phyloP scores from a whole-genome alignment of 2,888 invertebrate genomes.

The Amphipyra tragopoginis region DNA sequence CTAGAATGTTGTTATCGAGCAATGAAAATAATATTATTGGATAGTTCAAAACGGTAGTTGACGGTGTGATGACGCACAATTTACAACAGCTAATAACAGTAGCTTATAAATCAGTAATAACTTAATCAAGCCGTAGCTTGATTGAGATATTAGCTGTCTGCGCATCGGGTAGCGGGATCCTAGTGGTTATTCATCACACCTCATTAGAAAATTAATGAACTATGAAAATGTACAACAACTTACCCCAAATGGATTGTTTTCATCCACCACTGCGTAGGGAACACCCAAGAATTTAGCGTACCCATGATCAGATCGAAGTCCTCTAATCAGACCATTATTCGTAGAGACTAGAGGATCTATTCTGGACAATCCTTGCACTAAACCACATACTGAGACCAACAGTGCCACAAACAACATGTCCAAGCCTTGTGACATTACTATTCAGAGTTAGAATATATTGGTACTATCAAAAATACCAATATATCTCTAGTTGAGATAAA shows the following conservation, averaged over 20 bases:
- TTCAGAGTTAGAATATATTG: neutral
- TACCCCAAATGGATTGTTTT: constrained; percentile 55
- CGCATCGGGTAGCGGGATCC: too few species aligned
- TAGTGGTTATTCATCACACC: too few species aligned
- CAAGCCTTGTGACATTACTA: neutral
- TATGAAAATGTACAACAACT: neutral
- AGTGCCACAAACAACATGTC: constrained; percentile 9
- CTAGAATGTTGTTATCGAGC: too few species aligned
- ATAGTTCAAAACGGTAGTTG: too few species aligned
- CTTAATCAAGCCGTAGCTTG: too few species aligned
- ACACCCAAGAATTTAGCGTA: constrained; percentile 58
- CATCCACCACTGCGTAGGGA: constrained; percentile 55
- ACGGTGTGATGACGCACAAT: too few species aligned
- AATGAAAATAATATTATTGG: too few species aligned
- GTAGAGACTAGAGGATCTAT: constrained; percentile 50
- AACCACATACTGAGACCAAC: constrained; percentile 8
- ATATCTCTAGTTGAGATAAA: neutral
- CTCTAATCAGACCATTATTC: constrained; percentile 46
- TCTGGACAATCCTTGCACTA: constrained; percentile 16
- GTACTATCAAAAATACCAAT: neutral
- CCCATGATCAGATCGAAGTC: too few species aligned
- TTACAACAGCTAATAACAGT: too few species aligned
- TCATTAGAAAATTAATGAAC: too few species aligned
- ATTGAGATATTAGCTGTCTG: too few species aligned
- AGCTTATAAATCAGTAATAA: too few species aligned